These are phyloP conservation scores for Trematocara variabile DNA, from an alignment of 2,113 vertebrate genomes.

Conservation along the genomic window DNA sequence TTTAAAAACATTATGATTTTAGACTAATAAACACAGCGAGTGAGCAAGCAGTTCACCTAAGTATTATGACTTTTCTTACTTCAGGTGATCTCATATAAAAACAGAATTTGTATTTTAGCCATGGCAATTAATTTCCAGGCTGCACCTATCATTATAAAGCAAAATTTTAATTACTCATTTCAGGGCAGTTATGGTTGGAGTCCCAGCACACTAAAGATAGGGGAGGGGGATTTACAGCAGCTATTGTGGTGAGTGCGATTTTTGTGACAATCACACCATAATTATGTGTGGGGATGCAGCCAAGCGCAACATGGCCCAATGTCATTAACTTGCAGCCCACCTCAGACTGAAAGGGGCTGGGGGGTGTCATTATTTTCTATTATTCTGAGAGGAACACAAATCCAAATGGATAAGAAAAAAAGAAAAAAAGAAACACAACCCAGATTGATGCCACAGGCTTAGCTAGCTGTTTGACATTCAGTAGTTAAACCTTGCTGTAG, in stretches of 20 bases:
- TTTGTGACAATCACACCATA: constrained; percentile 71
- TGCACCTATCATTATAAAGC: constrained; percentile 66
- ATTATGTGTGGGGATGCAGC: constrained; percentile 70
- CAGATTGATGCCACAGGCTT: constrained; percentile 45
- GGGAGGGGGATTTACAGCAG: constrained; percentile 17
- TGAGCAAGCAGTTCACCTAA: not conserved
- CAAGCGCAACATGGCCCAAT: constrained; percentile 60
- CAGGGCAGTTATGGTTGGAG: constrained; percentile 59
- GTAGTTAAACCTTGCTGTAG: constrained; percentile 53
- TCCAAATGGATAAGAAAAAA: constrained; percentile 41
- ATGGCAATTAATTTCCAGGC: constrained; percentile 61
- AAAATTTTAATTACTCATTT: constrained; percentile 72
- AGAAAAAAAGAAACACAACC: constrained; percentile 2
- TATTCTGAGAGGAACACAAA: constrained; percentile 64
- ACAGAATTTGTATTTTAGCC: constrained; percentile 22
- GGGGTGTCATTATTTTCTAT: constrained; percentile 72
- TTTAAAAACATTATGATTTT: not conserved
- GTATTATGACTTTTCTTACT: not conserved
- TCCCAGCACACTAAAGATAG: constrained; percentile 50
- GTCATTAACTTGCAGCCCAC: constrained; percentile 70
- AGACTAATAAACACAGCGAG: not conserved
- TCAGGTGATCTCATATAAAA: constrained; percentile 15
- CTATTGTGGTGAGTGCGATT: constrained; percentile 33
- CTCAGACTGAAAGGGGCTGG: constrained; percentile 53
- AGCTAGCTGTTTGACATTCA: constrained; percentile 59